A percentile compares a stretch with the other conserved stretches of the same genome.
phyloP scores from a whole-genome alignment of 2,888 invertebrate genomes.

The Plagodis pulveraria region DNA sequence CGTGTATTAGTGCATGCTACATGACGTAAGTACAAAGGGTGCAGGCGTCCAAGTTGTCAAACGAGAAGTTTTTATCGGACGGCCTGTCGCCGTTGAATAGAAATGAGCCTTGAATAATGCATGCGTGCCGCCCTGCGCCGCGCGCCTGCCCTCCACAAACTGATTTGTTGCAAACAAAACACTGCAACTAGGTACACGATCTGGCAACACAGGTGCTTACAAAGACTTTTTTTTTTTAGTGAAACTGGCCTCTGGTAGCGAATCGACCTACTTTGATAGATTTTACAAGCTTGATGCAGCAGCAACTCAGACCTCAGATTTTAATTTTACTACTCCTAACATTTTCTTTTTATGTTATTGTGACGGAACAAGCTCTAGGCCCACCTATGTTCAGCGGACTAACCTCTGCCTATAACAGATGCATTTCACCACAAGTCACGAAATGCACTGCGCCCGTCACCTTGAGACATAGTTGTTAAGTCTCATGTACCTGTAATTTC shows the following conservation, averaged over 20 bases:
- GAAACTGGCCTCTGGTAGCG: slow-evolving; percentile 50
- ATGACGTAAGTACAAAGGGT: slow-evolving; percentile 81
- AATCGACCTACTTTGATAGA: slow-evolving; percentile 40
- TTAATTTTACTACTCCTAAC: no score
- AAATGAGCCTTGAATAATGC: slow-evolving; percentile 83
- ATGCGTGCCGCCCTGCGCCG: slow-evolving; percentile 61
- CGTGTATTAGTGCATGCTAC: slow-evolving; percentile 55
- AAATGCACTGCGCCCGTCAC: no score
- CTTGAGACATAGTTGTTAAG: no score
- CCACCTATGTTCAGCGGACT: no score
- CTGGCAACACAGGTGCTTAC: slow-evolving; percentile 50
- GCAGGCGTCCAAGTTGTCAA: slow-evolving; percentile 82
- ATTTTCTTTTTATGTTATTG: no score
- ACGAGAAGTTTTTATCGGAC: slow-evolving; percentile 83
- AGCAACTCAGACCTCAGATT: slow-evolving; percentile 24
- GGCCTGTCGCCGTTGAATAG: slow-evolving; percentile 81
- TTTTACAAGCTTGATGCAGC: slow-evolving; percentile 44
- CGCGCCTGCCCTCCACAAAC: slow-evolving; percentile 55
- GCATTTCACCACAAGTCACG: no score
- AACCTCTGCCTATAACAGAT: no score
- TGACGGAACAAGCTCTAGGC: no score
- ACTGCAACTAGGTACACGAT: slow-evolving; percentile 43
- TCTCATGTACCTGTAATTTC: no score
- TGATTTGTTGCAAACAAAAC: slow-evolving; percentile 64
- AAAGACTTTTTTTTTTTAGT: no score